Conservation (phyloP, 2,888 invertebrate genomes). For the Sipha maydis region DNA sequence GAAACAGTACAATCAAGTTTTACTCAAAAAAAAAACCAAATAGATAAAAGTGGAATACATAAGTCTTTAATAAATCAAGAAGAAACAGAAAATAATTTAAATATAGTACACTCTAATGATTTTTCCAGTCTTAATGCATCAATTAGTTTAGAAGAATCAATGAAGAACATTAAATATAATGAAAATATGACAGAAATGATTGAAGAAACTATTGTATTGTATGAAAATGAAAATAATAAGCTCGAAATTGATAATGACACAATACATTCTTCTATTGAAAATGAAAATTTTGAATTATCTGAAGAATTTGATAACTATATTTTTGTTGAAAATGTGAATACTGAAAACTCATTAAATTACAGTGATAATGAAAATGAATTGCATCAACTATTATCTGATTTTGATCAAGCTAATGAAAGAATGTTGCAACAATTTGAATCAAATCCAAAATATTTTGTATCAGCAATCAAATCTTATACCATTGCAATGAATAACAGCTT, state of each 20-base stretch:
- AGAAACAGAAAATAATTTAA: neutral
- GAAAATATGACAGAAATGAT: neutral
- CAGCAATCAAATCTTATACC: neutral
- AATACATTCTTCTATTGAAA: neutral
- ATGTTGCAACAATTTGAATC: slow-evolving; percentile 7
- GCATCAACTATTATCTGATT: neutral
- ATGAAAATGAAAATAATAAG: neutral
- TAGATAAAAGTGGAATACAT: neutral
- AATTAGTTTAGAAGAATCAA: neutral
- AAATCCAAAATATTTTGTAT: slow-evolving; percentile 22
- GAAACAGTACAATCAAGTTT: neutral
- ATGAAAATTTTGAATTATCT: neutral
- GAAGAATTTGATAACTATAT: slow-evolving; percentile 40
- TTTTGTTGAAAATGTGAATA: slow-evolving; percentile 19
- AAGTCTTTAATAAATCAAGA: neutral
- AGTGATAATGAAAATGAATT: slow-evolving; percentile 9
- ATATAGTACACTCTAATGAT: neutral
- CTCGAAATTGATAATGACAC: neutral
- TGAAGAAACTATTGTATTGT: neutral
- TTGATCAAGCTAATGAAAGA: neutral
- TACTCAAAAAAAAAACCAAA: neutral
- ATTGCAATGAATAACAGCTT: neutral
- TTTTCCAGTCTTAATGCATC: neutral
- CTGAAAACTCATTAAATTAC: neutral
- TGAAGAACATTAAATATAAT: neutral